Percentiles rank a stretch among this genome's conserved stretches.
Evolutionary conservation across 2,797 vertebrate genomes (phyloP).

Genomic region (Propithecus deckenii): DNA sequence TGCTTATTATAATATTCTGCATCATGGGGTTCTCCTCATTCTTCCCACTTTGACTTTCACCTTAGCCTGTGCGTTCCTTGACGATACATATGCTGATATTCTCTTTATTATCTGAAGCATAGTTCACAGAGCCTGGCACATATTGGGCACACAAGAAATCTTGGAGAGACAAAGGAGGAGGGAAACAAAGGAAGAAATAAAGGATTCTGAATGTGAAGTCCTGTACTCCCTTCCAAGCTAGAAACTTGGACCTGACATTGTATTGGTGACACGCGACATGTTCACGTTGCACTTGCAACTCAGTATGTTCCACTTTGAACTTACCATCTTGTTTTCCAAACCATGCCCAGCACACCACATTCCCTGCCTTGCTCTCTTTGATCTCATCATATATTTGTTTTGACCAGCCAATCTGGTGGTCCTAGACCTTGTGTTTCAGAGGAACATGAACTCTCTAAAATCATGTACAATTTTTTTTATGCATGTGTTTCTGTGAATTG

Average conservation of each 20-base stretch:
- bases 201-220: background rate
- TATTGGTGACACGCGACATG: background rate
- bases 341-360: no score
- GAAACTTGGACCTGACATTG: background rate
- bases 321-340: background rate
- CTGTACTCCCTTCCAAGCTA: background rate
- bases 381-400: background rate
- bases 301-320: background rate
- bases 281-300: background rate
- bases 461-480: background rate
- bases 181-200: background rate
- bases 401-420: background rate
- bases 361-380: background rate
- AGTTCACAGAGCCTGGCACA: background rate
- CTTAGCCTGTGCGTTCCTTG: background rate
- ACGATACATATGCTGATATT: no score
- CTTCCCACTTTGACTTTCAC: background rate
- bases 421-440: background rate
- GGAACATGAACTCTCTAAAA: background rate
- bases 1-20: no score
- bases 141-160: background rate
- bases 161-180: background rate
- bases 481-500: background rate
- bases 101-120: background rate
- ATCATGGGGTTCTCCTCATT: background rate